Evolutionary conservation across 2,113 vertebrate species (phyloP), one percentile per base, ranked within the genome.

Genomic region (Micronisus gabar): DNA sequence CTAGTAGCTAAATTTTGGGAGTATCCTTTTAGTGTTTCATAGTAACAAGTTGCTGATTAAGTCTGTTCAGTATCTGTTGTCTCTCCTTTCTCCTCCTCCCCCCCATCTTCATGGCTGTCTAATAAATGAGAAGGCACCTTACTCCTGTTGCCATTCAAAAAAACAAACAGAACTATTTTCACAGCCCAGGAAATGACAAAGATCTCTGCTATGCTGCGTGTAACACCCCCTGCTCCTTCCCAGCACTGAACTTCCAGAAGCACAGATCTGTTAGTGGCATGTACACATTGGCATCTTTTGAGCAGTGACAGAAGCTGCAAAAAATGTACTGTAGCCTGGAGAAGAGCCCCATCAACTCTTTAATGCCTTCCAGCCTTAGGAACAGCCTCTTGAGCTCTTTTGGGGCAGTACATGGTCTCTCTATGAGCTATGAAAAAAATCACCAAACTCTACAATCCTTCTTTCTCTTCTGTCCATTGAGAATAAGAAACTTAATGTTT

Each of bases 51-150:
- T n/a, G 32, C 45, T 65, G 79, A 36, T 82, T 52, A 73, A 86
- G 13, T 7, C 41, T 48, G 38, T 32, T 66, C 0, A 0, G 45
- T 29, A 34, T 21, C 12, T 5, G 0, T n/a, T 27, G 26, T 22
- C 29, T 55, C 32, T 40, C 52, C 45, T 66, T n/a, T 12, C 10
- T 6, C 25, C 52, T 26, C 15, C 1, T 2, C 50, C 29, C 16
- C 40, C 25, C 56, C 68, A 23, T 47, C 58, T 43, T 58, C 86
- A 58, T 19, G 36, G 34, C 27, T 26, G n/a, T 45, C 68, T 70
- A 41, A 40, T 53, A 81, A 75, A 92, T 4, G 32, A 61, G 81
- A 71, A 76, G 40, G 52, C 17, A 38, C 45, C 47, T 80, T 41
- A 41, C 32, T 55, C 40, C 63, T 71, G 20, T 29, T 76, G 63